Evolutionary conservation across 1,140 invertebrate species (phyloP), one percentile per base, ranked within the genome.

Genomic region (Papilio xuthus): DNA sequence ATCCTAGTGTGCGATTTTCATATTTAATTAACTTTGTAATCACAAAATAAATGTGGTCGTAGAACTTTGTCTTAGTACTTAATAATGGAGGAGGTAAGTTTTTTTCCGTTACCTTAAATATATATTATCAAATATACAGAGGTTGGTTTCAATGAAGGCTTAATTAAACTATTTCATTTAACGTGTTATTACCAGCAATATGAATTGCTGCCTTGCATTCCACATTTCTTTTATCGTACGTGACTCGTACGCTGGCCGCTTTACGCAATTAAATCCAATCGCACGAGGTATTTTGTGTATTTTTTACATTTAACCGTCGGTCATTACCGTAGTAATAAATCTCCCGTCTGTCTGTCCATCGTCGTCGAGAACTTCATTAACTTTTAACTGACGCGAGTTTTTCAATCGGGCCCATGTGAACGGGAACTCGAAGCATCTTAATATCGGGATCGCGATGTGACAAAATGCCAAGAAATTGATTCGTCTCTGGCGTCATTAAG

Each of bases 351-450:
- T 88, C 83, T 74, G 84, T 86, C 84, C 81, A 79, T 87, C 84
- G 82, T 89, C 86, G 83, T 92, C 88, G 89, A 90, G 85, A 88
- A 88, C 90, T 92, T 91, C 87, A 92, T 92, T 92, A 91, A 84
- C 74, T 88, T 84, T 88, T 82, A 80, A 73, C 71, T 76, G 82
- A 84, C 79, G 81, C 83, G 67, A 81, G 82, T 89, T 90, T 91
- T 89, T 90, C 83, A 86, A 85, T 86, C 84, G 85, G 80, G 82
- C 80, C 79, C 81, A 84, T 84, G 86, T 82, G 85, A 90, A 87
- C 76, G 70, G 71, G 79, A 86, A 80, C 84, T 77, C 63, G 72
- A 80, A 79, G 82, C 75, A 89, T 89, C 87, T 90, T 87, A 88
- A 86, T 85, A 86, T 86, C 78, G 80, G 82, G 76, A 85, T 84